Evolutionary conservation across 2,797 vertebrate genomes (phyloP).

Genomic region (Pseudopleuronectes americanus): DNA sequence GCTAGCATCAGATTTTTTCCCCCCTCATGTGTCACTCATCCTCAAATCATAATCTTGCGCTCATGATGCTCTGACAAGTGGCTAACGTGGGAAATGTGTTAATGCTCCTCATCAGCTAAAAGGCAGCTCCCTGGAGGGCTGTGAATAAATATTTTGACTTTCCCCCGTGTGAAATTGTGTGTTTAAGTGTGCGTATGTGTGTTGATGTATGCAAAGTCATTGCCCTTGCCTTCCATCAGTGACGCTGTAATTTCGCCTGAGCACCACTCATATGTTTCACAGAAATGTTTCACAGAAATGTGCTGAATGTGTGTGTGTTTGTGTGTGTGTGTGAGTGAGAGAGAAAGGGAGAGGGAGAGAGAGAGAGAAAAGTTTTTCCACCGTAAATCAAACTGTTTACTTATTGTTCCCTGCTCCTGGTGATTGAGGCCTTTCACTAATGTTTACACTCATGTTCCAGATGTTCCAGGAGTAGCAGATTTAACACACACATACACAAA

Average conservation of each 20-base stretch:
- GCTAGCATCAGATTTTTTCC: not conserved
- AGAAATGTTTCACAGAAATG: slow-evolving; percentile 62
- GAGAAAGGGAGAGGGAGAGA: not conserved
- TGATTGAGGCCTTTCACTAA: slow-evolving; percentile 68
- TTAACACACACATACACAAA: slow-evolving; percentile 15
- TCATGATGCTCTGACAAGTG: slow-evolving; percentile 43
- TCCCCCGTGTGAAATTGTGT: slow-evolving; percentile 45
- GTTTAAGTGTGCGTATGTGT: slow-evolving; percentile 19
- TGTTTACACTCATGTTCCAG: slow-evolving; percentile 55
- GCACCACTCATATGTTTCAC: slow-evolving; percentile 64
- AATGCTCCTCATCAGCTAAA: slow-evolving; percentile 57
- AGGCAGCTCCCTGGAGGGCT: slow-evolving; percentile 57
- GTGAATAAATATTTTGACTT: slow-evolving; percentile 72
- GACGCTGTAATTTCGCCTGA: slow-evolving; percentile 59
- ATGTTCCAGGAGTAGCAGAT: slow-evolving; percentile 58
- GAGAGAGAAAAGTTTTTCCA: slow-evolving; percentile 18
- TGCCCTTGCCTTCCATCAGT: slow-evolving; percentile 35
- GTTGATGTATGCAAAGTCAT: slow-evolving; percentile 45
- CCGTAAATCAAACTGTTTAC: slow-evolving; percentile 68
- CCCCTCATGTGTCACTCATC: slow-evolving; percentile 48
- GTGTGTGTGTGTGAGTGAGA: not conserved
- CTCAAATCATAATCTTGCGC: slow-evolving; percentile 50
- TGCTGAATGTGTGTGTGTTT: slow-evolving; percentile 37
- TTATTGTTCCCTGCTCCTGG: slow-evolving; percentile 47
- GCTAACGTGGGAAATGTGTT: slow-evolving; percentile 48